Evolutionary conservation across 2,113 vertebrate species (phyloP).

Genomic region (Eptatretus burgeri): DNA sequence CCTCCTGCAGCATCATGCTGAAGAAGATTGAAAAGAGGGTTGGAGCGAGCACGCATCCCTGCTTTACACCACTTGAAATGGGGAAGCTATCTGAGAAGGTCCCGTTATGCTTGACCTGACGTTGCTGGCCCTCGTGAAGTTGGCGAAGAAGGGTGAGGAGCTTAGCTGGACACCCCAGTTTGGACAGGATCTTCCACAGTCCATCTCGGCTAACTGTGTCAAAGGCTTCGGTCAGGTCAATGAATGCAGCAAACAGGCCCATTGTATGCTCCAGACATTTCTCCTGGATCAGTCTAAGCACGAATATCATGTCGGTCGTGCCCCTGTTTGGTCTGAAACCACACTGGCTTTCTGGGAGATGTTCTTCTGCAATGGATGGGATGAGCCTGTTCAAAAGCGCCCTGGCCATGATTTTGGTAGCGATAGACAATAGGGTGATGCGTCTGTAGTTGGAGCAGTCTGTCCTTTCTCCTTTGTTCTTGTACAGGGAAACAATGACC

Average conservation of each 20-base stretch:
- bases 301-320: neutral
- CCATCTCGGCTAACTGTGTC: too few species aligned
- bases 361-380: neutral
- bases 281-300: neutral
- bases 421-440: slow-evolving; percentile 1
- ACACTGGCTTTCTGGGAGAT: neutral
- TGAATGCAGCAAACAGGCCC: neutral
- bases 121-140: neutral
- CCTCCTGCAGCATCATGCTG: slow-evolving; percentile 2
- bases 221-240: too few species aligned
- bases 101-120: neutral
- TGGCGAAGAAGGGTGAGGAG: neutral
- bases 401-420: neutral
- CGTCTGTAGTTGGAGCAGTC: too few species aligned
- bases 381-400: neutral
- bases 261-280: neutral
- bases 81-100: neutral
- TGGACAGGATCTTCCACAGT: too few species aligned
- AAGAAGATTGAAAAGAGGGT: slow-evolving; percentile 2
- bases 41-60: neutral
- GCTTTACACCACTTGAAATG: too few species aligned
- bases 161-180: too few species aligned
- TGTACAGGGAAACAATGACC: neutral
- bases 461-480: neutral
- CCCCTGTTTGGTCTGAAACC: neutral